Percentiles rank a stretch among this genome's conserved stretches.
Conservation (phyloP, 2,113 vertebrate genomes). For the Steatornis caripensis region DNA sequence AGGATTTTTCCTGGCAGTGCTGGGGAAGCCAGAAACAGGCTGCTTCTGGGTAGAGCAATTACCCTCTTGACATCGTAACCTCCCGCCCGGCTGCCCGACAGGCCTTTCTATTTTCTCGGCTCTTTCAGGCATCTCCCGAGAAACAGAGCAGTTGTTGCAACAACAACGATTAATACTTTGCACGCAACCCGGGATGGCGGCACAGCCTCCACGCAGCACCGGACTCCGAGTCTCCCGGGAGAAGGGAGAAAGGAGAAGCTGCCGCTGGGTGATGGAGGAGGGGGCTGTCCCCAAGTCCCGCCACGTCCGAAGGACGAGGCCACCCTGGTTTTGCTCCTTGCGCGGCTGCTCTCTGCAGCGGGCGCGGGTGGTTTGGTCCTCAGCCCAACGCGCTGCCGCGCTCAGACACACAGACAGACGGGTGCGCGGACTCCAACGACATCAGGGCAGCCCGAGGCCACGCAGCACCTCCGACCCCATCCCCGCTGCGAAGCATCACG, state of each 20-base stretch:
- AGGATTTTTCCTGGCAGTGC: constrained; percentile 49
- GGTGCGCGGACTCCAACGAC: accelerated
- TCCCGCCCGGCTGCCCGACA: neutral
- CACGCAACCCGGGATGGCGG: neutral
- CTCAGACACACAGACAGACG: neutral
- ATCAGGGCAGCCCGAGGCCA: accelerated
- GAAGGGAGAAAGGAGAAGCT: neutral
- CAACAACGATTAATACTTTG: constrained; percentile 9
- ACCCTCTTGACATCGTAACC: constrained; percentile 47
- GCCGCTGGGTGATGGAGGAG: neutral
- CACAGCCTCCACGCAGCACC: accelerated
- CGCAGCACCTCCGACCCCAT: accelerated
- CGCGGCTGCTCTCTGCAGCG: accelerated
- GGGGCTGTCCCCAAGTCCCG: neutral
- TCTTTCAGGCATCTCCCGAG: constrained; percentile 11
- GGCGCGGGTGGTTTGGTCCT: accelerated
- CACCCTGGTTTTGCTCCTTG: neutral
- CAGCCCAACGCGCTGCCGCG: accelerated
- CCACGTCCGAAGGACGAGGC: neutral
- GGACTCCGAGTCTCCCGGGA: accelerated
- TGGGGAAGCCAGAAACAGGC: constrained; percentile 17
- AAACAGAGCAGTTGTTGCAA: constrained; percentile 1
- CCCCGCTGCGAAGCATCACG: accelerated
- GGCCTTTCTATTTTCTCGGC: constrained; percentile 27
- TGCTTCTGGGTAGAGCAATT: constrained; percentile 64